phyloP scores from a whole-genome alignment of 2,888 invertebrate genomes.

The Allacma fusca region DNA sequence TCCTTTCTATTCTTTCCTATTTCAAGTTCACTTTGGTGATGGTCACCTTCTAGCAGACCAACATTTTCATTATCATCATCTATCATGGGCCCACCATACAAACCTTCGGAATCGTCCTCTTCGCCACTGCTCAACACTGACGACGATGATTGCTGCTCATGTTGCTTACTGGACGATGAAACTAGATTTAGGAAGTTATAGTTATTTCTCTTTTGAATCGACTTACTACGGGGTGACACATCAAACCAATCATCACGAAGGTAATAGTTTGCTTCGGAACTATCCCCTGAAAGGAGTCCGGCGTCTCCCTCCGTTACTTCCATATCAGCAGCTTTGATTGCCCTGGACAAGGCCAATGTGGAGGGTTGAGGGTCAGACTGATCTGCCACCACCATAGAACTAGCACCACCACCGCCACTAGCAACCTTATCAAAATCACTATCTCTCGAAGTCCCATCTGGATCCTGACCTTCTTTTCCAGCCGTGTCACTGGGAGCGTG shows the following conservation, averaged over 20 bases:
- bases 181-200: slow-evolving; percentile 34
- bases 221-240: slow-evolving; percentile 36
- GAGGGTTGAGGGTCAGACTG: slow-evolving; percentile 27
- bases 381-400: slow-evolving; percentile 18
- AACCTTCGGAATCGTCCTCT: slow-evolving; percentile 27
- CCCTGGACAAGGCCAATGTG: slow-evolving; percentile 32
- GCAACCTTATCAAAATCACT: slow-evolving; percentile 23
- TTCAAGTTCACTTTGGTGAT: slow-evolving; percentile 33
- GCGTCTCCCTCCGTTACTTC: slow-evolving; percentile 25
- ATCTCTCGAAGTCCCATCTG: slow-evolving; percentile 9
- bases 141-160: slow-evolving; percentile 27
- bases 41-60: slow-evolving; percentile 16
- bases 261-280: slow-evolving; percentile 41
- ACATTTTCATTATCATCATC: slow-evolving; percentile 25
- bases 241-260: slow-evolving; percentile 36
- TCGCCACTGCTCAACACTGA: slow-evolving; percentile 38
- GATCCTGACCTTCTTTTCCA: not conserved
- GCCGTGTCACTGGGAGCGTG: slow-evolving; percentile 4
- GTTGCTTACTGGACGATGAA: slow-evolving; percentile 24
- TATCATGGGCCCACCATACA: slow-evolving; percentile 28
- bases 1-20: not conserved
- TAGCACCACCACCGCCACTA: slow-evolving; percentile 31
- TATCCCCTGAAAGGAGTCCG: slow-evolving; percentile 26
- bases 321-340: slow-evolving; percentile 21
- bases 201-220: slow-evolving; percentile 43